phyloP scores from a whole-genome alignment of 2,797 vertebrate species.

The Tangara arthus region DNA sequence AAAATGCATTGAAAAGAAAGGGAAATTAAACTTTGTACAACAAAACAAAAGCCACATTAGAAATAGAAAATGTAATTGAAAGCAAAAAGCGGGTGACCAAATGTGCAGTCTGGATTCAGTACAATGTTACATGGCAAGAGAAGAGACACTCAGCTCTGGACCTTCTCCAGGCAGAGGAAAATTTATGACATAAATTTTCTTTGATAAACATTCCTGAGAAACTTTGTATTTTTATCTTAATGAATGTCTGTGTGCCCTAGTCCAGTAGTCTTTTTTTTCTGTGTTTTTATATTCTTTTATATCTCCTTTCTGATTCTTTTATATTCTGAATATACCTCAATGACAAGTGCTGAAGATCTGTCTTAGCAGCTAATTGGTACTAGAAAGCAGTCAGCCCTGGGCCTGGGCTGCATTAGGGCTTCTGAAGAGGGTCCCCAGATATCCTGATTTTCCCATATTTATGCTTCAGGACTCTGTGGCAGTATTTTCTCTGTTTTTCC shows the following conservation, averaged over 20 bases:
- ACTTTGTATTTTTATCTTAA: constrained; percentile 9
- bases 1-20: constrained; percentile 66
- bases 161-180: constrained; percentile 17
- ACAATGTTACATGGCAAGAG: constrained; percentile 37
- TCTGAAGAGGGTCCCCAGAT: background rate
- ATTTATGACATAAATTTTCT: constrained; percentile 11
- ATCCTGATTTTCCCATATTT: background rate
- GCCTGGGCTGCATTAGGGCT: background rate
- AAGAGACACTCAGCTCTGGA: constrained; percentile 27
- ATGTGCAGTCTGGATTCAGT: constrained; percentile 49
- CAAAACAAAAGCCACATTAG: constrained; percentile 58
- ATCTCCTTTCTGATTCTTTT: background rate
- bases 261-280: background rate
- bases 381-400: background rate
- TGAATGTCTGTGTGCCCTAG: background rate
- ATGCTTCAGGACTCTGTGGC: background rate
- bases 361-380: constrained; percentile 13
- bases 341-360: background rate
- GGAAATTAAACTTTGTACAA: constrained; percentile 61
- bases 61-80: constrained; percentile 43
- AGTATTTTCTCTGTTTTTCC: background rate
- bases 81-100: constrained; percentile 16
- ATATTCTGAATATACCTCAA: background rate
- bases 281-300: background rate
- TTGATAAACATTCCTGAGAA: constrained; percentile 35